Conservation (phyloP, 1,140 invertebrate species). For the Zaprionus camerounensis region DNA sequence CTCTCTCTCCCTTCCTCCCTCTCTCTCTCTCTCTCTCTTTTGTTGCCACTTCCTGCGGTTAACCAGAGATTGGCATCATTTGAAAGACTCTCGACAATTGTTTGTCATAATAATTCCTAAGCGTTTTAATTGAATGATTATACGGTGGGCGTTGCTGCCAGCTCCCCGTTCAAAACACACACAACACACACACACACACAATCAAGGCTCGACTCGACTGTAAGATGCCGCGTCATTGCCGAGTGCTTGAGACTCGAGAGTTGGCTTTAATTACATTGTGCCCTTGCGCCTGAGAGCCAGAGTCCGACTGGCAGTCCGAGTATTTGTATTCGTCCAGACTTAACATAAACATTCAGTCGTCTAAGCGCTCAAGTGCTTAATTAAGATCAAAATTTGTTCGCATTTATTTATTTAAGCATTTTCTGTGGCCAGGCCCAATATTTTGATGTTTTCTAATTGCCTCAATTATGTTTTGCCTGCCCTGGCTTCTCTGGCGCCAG, state of each 20-base stretch:
- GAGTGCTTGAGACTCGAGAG: constrained; percentile 59
- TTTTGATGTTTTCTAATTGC: constrained; percentile 82
- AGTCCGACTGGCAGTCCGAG: neutral
- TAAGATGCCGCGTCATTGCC: constrained; percentile 55
- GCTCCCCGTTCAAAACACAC: constrained; percentile 11
- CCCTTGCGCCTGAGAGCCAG: constrained; percentile 9
- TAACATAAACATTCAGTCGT: constrained; percentile 70
- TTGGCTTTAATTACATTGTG: constrained; percentile 53
- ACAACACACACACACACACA: neutral
- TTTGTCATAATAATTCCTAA: constrained; percentile 79
- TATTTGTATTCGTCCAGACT: constrained; percentile 44
- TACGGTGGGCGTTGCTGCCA: constrained; percentile 64
- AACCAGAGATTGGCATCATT: constrained; percentile 70
- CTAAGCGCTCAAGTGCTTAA: constrained; percentile 75
- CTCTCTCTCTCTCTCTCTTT: constrained; percentile 4
- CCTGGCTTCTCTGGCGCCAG: constrained; percentile 24
- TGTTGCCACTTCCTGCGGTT: constrained; percentile 62
- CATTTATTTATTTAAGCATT: constrained; percentile 77
- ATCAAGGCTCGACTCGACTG: constrained; percentile 11
- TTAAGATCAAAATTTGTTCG: constrained; percentile 68
- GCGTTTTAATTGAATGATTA: constrained; percentile 82
- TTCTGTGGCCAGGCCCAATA: constrained; percentile 60
- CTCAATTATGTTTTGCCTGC: constrained; percentile 68
- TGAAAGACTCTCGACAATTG: constrained; percentile 62
- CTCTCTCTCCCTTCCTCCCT: neutral